These are phyloP conservation scores for Quiscalus mexicanus DNA, from an alignment of 2,113 vertebrate species.

Conservation along the genomic window DNA sequence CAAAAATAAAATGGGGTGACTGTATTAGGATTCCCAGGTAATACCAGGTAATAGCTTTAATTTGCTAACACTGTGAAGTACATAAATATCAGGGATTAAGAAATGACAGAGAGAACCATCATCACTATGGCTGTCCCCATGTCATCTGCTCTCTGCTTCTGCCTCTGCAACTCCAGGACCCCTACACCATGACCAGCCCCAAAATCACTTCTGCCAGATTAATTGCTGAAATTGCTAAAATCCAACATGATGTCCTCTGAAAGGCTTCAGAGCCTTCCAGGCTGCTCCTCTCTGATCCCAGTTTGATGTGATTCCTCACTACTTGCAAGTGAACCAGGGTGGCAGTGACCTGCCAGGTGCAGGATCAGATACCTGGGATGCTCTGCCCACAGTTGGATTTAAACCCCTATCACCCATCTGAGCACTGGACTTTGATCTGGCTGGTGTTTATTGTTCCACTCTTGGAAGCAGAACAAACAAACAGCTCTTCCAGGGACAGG, in stretches of 20 bases:
- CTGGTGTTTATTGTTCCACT: background rate
- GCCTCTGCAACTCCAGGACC: background rate
- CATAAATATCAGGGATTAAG: background rate
- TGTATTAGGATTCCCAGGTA: background rate
- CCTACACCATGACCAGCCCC: background rate
- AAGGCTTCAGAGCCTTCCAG: background rate
- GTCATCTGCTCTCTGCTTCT: background rate
- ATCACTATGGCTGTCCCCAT: background rate
- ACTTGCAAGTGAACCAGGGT: background rate
- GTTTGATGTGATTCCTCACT: background rate
- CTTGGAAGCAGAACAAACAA: slow-evolving; percentile 30
- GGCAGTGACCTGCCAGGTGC: background rate
- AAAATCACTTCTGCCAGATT: background rate
- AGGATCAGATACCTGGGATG: background rate
- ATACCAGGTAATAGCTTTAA: background rate
- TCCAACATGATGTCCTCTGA: background rate
- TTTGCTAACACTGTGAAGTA: background rate
- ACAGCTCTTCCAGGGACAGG: background rate
- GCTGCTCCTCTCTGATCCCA: background rate
- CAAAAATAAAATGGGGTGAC: background rate
- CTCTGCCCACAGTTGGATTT: background rate
- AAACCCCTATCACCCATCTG: background rate
- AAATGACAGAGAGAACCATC: background rate
- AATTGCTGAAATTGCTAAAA: background rate
- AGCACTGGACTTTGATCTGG: background rate